Evolutionary conservation across 30 jellyfish, hydroid and myxozoan species (phyloP), one percentile per base, ranked within the genome.

Genomic region (Hydractinia symbiolongicarpus): DNA sequence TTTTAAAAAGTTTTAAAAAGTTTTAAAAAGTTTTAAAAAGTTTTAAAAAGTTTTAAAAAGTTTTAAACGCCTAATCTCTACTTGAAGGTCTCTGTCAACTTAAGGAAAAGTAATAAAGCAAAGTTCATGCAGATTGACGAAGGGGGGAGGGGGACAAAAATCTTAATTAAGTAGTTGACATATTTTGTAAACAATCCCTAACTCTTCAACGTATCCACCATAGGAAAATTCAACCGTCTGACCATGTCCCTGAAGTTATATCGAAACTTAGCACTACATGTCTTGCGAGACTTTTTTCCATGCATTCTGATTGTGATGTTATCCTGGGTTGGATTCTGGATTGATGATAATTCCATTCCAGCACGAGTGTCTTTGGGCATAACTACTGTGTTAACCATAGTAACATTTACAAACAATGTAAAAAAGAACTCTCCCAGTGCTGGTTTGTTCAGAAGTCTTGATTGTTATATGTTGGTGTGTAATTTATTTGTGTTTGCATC

Each of bases 251-350:
- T 81, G 52, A 81, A 51, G 71, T 70, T 81, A n/a, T 81, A 67
- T 54, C 88, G 88, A 5, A 20, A 67, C 83, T 8, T 70, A 20
- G 60, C 76, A 7, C 53, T 76, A 19, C 56, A 81, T 54, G 14
- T 83, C 57, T 13, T 83, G 13, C 87, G 87, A n/a, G 90, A 83
- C 80, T 83, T 61, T 52, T 13, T 83, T 5, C 90, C 90, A n/a
- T 72, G 88, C 11, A 54, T 73, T 21, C 81, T 83, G 17, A 74
- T 77, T 1, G 90, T 83, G 16, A 51, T 57, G 9, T 66, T 83
- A 17, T 61, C 83, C 61, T 83, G 90, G 90, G 53, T 83, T 49
- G 74, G 86, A 15, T 83, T 83, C 54, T 83, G 90, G 90, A 83
- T 83, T 3, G 73, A 83, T 73, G 72, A 71, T 61, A 68, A 73